Evolutionary conservation across 2,888 invertebrate genomes (phyloP).

Genomic region (Drosophila pseudotalamancana): DNA sequence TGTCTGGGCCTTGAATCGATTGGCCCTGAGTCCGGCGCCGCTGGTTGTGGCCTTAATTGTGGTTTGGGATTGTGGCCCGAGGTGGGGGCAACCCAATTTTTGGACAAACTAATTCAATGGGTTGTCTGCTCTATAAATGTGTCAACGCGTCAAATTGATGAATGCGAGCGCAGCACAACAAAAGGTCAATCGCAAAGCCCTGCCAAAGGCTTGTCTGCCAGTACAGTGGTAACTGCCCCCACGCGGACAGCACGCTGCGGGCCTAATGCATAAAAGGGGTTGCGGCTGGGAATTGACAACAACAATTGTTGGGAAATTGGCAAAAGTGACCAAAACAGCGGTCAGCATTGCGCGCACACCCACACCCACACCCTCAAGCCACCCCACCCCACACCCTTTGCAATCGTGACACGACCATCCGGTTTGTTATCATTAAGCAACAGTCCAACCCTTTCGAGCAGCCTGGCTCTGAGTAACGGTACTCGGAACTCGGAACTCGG

Average conservation of each 20-base stretch:
- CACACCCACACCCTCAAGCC: not conserved
- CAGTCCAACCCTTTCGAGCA: conserved; percentile 56
- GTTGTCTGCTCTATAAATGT: conserved; percentile 63
- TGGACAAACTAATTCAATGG: conserved; percentile 48
- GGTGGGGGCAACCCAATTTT: conserved; percentile 33
- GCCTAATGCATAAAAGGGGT: conserved; percentile 45
- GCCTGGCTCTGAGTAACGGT: not conserved
- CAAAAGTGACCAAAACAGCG: conserved; percentile 78
- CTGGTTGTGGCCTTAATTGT: conserved; percentile 1
- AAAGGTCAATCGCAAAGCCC: conserved; percentile 44
- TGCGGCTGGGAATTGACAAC: conserved; percentile 55
- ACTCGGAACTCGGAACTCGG: conserved; percentile 1
- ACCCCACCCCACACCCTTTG: conserved; percentile 15
- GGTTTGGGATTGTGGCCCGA: not conserved
- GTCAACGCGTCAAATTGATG: conserved; percentile 73
- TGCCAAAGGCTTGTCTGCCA: not conserved
- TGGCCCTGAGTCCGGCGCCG: not conserved
- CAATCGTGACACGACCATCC: conserved; percentile 56
- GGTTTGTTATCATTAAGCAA: conserved; percentile 78
- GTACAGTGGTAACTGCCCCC: not conserved
- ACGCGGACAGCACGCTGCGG: conserved; percentile 15
- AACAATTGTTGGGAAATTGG: conserved; percentile 70
- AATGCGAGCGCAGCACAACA: conserved; percentile 42
- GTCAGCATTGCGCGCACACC: conserved; percentile 53
- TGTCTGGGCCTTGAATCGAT: conserved; percentile 49